Percentiles rank a stretch among this genome's conserved stretches.
phyloP scores from a whole-genome alignment of 1,140 invertebrate species.

The Conus betulinus region DNA sequence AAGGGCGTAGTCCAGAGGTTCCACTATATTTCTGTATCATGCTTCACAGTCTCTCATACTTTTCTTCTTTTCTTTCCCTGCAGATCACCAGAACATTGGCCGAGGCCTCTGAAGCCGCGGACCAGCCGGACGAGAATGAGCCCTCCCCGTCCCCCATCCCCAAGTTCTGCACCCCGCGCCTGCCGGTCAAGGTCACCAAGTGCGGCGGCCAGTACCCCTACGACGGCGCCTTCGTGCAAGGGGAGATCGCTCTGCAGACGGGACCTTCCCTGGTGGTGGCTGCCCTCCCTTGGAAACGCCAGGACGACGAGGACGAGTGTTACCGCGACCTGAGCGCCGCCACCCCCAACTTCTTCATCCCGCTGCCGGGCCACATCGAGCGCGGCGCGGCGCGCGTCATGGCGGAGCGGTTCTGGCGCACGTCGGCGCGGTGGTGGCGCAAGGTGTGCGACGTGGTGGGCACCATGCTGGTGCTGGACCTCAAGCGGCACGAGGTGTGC shows the following conservation, averaged over 20 bases:
- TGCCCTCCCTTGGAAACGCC: conserved; percentile 47
- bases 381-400: not conserved
- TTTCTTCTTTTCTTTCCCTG: not conserved
- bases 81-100: not conserved
- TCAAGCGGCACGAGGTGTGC: conserved; percentile 39
- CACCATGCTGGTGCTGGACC: conserved; percentile 23
- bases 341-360: conserved; percentile 47
- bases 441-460: conserved; percentile 31
- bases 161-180: conserved; percentile 16
- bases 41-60: not conserved
- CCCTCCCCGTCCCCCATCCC: not conserved
- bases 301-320: conserved; percentile 43
- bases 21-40: no score
- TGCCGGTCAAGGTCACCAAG: conserved; percentile 41
- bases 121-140: not conserved
- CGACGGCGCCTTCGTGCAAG: conserved; percentile 47
- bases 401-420: conserved; percentile 24
- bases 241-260: conserved; percentile 38
- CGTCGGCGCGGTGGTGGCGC: conserved; percentile 12
- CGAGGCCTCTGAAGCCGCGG: not conserved
- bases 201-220: conserved; percentile 49
- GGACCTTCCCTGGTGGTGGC: conserved; percentile 39
- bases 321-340: conserved; percentile 31
- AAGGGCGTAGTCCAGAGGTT: no score
- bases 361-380: conserved; percentile 38